These are phyloP conservation scores for Lagodon rhomboides DNA, from an alignment of 2,797 vertebrate species.

Conservation along the genomic window DNA sequence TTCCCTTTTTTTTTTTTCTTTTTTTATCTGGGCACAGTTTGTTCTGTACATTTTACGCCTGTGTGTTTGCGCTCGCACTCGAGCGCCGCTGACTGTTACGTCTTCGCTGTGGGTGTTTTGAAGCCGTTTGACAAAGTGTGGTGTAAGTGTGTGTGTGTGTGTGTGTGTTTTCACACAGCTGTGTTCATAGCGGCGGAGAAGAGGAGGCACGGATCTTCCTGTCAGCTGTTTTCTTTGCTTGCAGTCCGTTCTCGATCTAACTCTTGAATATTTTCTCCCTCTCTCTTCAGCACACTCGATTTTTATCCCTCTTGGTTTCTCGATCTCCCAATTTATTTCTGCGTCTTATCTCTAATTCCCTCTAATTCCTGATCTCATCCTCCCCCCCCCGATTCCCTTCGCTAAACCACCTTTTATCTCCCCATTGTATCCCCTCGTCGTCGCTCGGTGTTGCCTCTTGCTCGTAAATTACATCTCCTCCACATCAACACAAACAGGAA, in stretches of 20 bases:
- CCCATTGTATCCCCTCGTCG: slow-evolving; percentile 1
- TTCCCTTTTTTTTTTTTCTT: slow-evolving; percentile 50
- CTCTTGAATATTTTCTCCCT: neutral
- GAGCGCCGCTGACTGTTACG: slow-evolving; percentile 38
- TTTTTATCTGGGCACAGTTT: slow-evolving; percentile 32
- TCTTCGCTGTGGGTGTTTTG: slow-evolving; percentile 64
- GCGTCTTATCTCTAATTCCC: slow-evolving; percentile 23
- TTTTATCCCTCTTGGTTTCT: slow-evolving; percentile 1
- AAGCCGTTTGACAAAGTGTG: slow-evolving; percentile 39
- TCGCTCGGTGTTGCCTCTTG: slow-evolving; percentile 8
- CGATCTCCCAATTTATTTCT: neutral
- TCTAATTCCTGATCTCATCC: slow-evolving; percentile 30
- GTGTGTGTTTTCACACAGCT: slow-evolving; percentile 63
- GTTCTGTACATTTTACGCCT: slow-evolving; percentile 51
- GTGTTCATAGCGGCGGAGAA: slow-evolving; percentile 45
- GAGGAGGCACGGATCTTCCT: slow-evolving; percentile 68
- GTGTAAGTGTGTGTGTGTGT: slow-evolving; percentile 22
- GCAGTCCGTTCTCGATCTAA: slow-evolving; percentile 16
- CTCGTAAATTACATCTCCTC: slow-evolving; percentile 39
- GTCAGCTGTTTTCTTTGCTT: slow-evolving; percentile 72
- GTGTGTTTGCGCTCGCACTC: slow-evolving; percentile 49
- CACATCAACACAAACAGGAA: slow-evolving; percentile 71
- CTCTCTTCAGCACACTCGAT: slow-evolving; percentile 5
- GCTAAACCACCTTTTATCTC: slow-evolving; percentile 17
- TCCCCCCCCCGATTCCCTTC: slow-evolving; percentile 5